These are phyloP conservation scores for Heliconius melpomene DNA, from an alignment of 1,140 invertebrate genomes.

Conservation along the genomic window DNA sequence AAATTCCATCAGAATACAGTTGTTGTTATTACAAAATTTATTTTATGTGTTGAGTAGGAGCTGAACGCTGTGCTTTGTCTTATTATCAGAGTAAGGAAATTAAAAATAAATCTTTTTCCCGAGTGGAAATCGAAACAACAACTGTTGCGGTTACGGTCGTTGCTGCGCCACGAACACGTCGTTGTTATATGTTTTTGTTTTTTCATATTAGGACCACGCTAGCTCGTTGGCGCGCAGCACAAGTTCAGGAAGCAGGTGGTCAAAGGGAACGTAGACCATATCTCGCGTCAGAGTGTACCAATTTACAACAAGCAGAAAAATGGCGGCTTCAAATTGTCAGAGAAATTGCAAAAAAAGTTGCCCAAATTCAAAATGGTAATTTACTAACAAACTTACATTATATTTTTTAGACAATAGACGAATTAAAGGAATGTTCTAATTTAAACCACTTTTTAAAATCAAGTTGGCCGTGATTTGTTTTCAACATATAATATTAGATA, in stretches of 20 bases:
- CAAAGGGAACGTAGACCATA: conserved; percentile 93
- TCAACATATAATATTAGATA: conserved; percentile 18
- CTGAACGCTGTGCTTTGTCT: too few relatives aligned
- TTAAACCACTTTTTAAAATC: conserved; percentile 41
- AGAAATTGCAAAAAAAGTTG: conserved; percentile 99
- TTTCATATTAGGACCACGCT: conserved; percentile 90
- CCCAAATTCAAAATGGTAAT: conserved; percentile 97
- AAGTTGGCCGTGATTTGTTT: conserved; percentile 43
- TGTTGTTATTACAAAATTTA: too few relatives aligned
- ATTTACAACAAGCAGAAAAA: conserved; percentile 95
- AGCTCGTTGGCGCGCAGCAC: conserved; percentile 96
- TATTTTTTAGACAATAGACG: neutral
- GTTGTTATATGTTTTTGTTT: neutral
- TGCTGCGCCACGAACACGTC: too few relatives aligned
- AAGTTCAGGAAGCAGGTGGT: conserved; percentile 91
- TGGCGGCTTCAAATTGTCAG: conserved; percentile 97
- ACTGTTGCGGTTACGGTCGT: too few relatives aligned
- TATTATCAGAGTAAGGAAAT: too few relatives aligned
- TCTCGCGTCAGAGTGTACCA: conserved; percentile 95
- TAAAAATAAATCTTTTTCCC: too few relatives aligned
- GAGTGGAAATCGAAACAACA: too few relatives aligned
- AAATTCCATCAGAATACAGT: neutral
- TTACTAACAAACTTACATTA: conserved; percentile 18
- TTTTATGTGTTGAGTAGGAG: too few relatives aligned
- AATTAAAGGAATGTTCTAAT: neutral